Base-by-base conservation (phyloP, 2,113 vertebrate genomes). In the Pedionomus torquatus region DNA sequence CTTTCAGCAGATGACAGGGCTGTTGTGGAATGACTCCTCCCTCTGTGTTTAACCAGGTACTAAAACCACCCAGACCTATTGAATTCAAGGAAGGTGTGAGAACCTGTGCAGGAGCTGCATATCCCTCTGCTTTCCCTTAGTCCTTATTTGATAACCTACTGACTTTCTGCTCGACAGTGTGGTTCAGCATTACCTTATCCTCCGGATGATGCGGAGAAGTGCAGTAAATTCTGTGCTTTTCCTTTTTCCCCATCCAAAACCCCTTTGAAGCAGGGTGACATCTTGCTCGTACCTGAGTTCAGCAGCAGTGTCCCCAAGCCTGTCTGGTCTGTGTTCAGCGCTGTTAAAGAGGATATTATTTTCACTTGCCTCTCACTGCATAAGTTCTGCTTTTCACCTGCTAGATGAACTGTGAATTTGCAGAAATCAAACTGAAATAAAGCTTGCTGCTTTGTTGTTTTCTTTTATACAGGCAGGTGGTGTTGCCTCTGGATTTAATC, bases 401-500 rank as follows among this genome's bases (percentile, higher is more conserved):
- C 17, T 78, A 54, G 12, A 20, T 84, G 60, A 48, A 65, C 13
- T n/a, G 11, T 66, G 65, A 28, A 11, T 35, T 39, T 46, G 17
- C 31, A 58, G 60, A 61, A 85, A 81, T 72, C 2, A 63, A 69
- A 26, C 41, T 71, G 83, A 97, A 94, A 37, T 83, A 61, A 83
- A 52, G 5, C 72, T 85, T 77, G 15, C 23, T 90, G 15, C 61
- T 89, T 87, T 89, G 28, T 35, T 72, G 9, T 58, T 90, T 91
- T 80, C 28, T 90, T 37, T 60, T 63, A 35, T 87, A 46, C 97
- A 99, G 99, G 98, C 98, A 66, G 99, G 99, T 46, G 99, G 99
- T 28, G 98, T 99, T 89, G 98, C 99, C 4, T 99, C 99, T 28
- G 99, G 99, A 17, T 98, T 99, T 95, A 98, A 99, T 16, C 99